Evolutionary conservation across 1,140 invertebrate species (phyloP), one percentile per base, ranked within the genome.

Genomic region (Atta cephalotes): DNA sequence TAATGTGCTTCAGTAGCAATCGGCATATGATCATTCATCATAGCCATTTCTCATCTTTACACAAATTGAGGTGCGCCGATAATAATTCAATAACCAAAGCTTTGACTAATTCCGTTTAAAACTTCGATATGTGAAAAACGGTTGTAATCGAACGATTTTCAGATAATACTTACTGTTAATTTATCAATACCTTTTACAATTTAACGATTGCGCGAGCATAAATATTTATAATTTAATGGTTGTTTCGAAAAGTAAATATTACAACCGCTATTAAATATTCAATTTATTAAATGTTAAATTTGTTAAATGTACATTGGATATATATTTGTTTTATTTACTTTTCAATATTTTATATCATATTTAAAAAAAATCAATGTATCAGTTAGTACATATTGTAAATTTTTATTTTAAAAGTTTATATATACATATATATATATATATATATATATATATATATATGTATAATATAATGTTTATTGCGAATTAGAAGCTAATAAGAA

Each of bases 11-110:
- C 35, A 49, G 14, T 74, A 53, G 80, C 56, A 60, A 82, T 74
- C 39, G 80, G 51, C 80, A 74, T 60, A 74, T 56, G 56, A 82
- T 82, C 79, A 51, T 82, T 82, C 35, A 56, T 82, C 68, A 60
- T n/a, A 45, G 25, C 39, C 68, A 49, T 82, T 82, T 60, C 53
- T 74, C 39, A 72, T 82, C 35, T 25, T 58, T 79, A 12, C 65
- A 25, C 35, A 60, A 49, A 21, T 82, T 74, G 25, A 82, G 56
- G 56, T 51, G 49, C 25, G 5, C 18, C 25, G 70, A 76, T 63
- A 82, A 62, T 82, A 84, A 84, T 84, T 84, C 39, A 74, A 82
- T 72, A 60, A 62, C 56, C 28, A 62, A 7, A 18, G 25, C 12
- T 31, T 60, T 45, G 53, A 63, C 25, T 31, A 74, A 82, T 82